Percentiles rank a stretch among this genome's conserved stretches.
Conservation (phyloP, 2,888 invertebrate species). For the Prenolepis imparis region DNA sequence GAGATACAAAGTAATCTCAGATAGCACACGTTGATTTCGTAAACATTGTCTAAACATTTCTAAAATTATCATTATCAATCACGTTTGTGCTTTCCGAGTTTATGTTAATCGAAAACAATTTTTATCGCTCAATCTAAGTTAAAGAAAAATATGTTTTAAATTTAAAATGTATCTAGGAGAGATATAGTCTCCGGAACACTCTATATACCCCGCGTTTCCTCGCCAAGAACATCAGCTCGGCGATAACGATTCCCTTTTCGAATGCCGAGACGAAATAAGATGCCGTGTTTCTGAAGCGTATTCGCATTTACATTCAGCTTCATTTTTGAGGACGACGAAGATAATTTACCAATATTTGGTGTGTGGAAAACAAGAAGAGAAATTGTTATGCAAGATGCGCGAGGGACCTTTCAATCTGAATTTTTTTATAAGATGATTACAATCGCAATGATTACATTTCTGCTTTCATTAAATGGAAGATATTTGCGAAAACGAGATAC, state of each 20-base stretch:
- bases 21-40: background rate
- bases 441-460: constrained; percentile 54
- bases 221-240: background rate
- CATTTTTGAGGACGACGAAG: constrained; percentile 41
- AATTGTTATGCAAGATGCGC: constrained; percentile 2
- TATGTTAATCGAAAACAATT: background rate
- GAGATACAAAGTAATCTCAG: background rate
- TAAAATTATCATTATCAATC: background rate
- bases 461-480: constrained; percentile 65
- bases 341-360: constrained; percentile 62
- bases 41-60: background rate
- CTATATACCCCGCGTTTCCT: background rate
- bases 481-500: constrained; percentile 57
- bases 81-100: background rate
- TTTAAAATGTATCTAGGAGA: background rate
- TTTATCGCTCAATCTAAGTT: background rate
- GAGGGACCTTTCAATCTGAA: constrained; percentile 47
- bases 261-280: constrained; percentile 35
- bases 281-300: constrained; percentile 50
- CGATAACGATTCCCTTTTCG: constrained; percentile 53
- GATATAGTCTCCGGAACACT: background rate
- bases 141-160: background rate
- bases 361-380: background rate
- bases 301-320: constrained; percentile 65
- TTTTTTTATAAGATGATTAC: constrained; percentile 60